Base-by-base conservation (phyloP, 2,888 invertebrate species). In the Zootermopsis nevadensis region DNA sequence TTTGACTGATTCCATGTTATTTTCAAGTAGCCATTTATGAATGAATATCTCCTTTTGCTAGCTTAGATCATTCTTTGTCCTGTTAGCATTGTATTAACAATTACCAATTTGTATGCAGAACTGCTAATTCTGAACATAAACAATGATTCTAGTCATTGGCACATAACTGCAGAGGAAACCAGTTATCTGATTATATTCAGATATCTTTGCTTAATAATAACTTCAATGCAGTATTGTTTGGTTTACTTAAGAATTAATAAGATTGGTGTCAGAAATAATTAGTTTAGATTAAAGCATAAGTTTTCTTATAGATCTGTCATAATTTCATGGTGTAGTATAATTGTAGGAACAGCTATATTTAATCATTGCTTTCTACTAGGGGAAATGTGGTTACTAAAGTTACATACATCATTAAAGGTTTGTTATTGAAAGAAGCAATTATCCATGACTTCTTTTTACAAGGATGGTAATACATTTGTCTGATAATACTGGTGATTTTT, bases 161-260 rank as follows among this genome's bases (percentile, higher is more conserved):
- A 38, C 74, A 74, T 42, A n/a, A 74, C 27, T 30, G 15, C 19
- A 69, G 69, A 69, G 69, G 7, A 27, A 15, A 19, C 6, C 15
- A 31, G 30, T 22, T 38, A 1, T 42, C 38, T 38, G 74, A n/a
- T 1, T 24, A 74, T 42, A n/a, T 74, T 74, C 74, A 74, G 22
- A 38, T 42, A 38, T 74, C n/a, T 74, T 42, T 74, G 38, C 74
- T 74, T 42, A 74, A n/a, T 74, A 74, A n/a, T 74, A 74, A 69
- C 12, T 27, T 22, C 22, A 74, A 24, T n/a, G 38, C 74, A 74
- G 31, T 74, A 42, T 74, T 74, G 24, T 31, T 31, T n/a, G n/a
- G n/a, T n/a, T 69, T 30, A 15, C 33, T n/a, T 74, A 74, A 74
- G 74, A n/a, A 74, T 3, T 74, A 38, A 74, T 74, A 69, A 69